Percentiles rank a stretch among this genome's conserved stretches.
These are phyloP conservation scores for Pangasius krempfi DNA, from an alignment of 2,797 vertebrate species.

Conservation along the genomic window DNA sequence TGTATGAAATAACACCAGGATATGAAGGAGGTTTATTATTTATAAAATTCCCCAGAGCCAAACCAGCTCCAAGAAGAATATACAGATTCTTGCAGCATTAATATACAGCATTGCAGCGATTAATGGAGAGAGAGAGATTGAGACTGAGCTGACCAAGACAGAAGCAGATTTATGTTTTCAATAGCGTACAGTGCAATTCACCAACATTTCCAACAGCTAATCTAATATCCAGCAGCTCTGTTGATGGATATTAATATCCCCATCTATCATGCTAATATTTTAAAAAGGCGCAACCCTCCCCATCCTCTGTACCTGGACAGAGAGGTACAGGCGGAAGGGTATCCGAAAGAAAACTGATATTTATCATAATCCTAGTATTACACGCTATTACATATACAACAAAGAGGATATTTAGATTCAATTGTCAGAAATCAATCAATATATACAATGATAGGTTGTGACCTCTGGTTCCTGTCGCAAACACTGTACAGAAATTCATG, in stretches of 20 bases:
- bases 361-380: background rate
- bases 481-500: background rate
- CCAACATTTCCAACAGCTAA: background rate
- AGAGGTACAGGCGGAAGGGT: background rate
- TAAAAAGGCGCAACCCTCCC: background rate
- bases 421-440: background rate
- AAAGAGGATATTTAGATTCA: background rate
- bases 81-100: background rate
- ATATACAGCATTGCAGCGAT: background rate
- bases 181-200: background rate
- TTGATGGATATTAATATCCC: background rate
- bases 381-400: background rate
- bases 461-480: no score
- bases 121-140: background rate
- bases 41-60: background rate
- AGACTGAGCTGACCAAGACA: background rate
- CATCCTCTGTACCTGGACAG: background rate
- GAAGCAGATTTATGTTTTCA: constrained; percentile 12
- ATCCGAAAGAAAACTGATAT: background rate
- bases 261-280: constrained; percentile 10
- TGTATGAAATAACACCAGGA: background rate
- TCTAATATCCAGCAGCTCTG: background rate
- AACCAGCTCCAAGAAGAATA: background rate
- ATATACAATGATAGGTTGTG: background rate
- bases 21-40: background rate